A percentile compares a stretch with the other conserved stretches of the same genome.
Conservation (phyloP, 2,888 invertebrate genomes). For the Syrphus vitripennis region DNA sequence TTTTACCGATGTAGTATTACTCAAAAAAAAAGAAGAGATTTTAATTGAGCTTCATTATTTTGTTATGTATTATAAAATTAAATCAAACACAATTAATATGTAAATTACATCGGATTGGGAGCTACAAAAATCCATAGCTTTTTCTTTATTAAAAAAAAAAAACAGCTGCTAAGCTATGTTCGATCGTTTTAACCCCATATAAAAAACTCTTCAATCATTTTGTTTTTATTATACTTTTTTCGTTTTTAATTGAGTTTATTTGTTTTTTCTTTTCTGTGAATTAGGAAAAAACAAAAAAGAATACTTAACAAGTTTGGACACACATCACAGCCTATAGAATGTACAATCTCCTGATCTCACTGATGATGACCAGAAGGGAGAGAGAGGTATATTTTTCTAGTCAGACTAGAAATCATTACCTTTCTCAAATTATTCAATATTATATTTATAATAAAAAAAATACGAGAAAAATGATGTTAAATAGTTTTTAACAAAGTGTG, state of each 20-base stretch:
- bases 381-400: not conserved
- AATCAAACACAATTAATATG: slow-evolving; percentile 7
- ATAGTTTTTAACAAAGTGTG: slow-evolving; percentile 69
- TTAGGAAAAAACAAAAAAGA: slow-evolving; percentile 48
- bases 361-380: slow-evolving; percentile 64
- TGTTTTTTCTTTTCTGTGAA: slow-evolving; percentile 56
- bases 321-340: slow-evolving; percentile 72
- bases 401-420: not conserved
- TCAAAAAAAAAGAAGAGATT: not conserved
- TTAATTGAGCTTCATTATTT: slow-evolving; percentile 10
- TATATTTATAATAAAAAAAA: slow-evolving; percentile 31
- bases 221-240: not conserved
- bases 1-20: slow-evolving; percentile 17
- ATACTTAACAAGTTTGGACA: slow-evolving; percentile 70
- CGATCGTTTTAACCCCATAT: not conserved
- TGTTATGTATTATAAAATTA: slow-evolving; percentile 11
- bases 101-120: not conserved
- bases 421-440: slow-evolving; percentile 44
- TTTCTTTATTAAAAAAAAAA: not conserved
- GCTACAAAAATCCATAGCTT: not conserved
- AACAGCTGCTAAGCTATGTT: not conserved
- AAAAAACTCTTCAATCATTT: not conserved
- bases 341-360: slow-evolving; percentile 64
- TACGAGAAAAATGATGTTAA: slow-evolving; percentile 65
- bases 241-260: slow-evolving; percentile 45